Percentiles rank a stretch among this genome's conserved stretches.
phyloP scores from a whole-genome alignment of 2,888 invertebrate genomes.

The Ophonus ardosiacus region DNA sequence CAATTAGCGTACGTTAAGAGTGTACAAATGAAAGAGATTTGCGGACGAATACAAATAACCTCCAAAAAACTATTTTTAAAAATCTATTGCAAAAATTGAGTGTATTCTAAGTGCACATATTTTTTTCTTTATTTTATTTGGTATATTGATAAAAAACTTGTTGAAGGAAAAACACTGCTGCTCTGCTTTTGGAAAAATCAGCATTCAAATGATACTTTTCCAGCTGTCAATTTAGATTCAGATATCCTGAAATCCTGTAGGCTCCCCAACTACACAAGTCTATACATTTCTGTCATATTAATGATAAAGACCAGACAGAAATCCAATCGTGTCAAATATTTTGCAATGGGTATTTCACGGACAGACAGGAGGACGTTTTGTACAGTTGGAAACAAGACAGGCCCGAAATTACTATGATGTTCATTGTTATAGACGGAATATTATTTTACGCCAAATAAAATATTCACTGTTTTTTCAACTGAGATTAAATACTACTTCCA shows the following conservation, averaged over 20 bases:
- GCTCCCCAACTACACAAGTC: conserved; percentile 22
- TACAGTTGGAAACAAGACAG: background rate
- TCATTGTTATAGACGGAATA: background rate
- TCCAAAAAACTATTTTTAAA: background rate
- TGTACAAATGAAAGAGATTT: too few relatives aligned
- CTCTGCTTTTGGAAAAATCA: background rate
- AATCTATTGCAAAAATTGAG: background rate
- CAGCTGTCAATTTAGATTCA: conserved; percentile 45
- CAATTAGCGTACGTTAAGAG: too few relatives aligned
- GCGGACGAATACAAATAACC: too few relatives aligned
- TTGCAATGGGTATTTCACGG: conserved; percentile 15
- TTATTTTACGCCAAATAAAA: background rate
- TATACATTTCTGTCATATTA: conserved; percentile 29
- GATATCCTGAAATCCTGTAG: conserved; percentile 28
- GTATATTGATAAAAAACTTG: background rate
- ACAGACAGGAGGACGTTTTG: background rate
- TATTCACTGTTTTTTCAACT: too few relatives aligned
- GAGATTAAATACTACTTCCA: too few relatives aligned
- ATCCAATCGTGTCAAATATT: conserved; percentile 33
- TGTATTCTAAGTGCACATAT: background rate
- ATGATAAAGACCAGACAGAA: conserved; percentile 23
- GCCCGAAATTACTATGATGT: background rate
- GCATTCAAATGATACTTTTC: conserved; percentile 36
- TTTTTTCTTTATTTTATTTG: background rate
- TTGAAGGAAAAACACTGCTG: conserved; percentile 12